Evolutionary conservation across 2,113 vertebrate genomes (phyloP).

Genomic region (Grallaria varia): DNA sequence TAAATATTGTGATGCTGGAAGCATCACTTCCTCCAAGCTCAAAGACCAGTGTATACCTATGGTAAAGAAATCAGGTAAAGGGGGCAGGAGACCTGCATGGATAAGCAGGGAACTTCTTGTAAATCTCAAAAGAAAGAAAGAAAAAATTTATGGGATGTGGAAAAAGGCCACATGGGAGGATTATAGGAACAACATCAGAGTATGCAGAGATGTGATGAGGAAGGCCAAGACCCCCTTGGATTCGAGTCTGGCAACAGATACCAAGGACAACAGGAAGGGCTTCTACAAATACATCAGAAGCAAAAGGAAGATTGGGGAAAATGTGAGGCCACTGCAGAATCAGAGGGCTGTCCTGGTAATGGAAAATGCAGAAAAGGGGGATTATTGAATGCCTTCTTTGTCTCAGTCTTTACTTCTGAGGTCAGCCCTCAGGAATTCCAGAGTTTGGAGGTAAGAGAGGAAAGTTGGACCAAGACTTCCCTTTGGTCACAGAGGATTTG

Average conservation of each 20-base stretch:
- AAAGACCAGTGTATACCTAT: background rate
- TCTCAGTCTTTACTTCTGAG: background rate
- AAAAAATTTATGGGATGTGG: background rate
- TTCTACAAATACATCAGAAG: background rate
- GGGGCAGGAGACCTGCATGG: background rate
- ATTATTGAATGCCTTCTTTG: background rate
- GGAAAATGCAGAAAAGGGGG: background rate
- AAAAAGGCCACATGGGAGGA: background rate
- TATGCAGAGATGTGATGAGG: background rate
- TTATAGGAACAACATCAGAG: background rate
- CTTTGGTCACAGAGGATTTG: background rate
- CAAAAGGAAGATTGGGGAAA: background rate
- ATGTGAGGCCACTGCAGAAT: background rate
- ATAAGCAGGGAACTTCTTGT: background rate
- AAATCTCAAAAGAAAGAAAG: background rate
- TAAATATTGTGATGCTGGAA: background rate
- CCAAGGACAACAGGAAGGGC: background rate
- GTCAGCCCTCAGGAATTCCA: background rate
- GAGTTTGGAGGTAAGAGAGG: background rate
- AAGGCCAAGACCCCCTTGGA: background rate
- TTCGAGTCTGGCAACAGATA: background rate
- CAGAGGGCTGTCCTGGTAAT: background rate
- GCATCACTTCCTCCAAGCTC: background rate
- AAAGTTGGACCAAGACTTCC: background rate
- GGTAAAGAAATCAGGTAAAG: background rate